A percentile compares a stretch with the other conserved stretches of the same genome.
phyloP scores from a whole-genome alignment of 1,140 invertebrate genomes.

The Eumeta japonica region DNA sequence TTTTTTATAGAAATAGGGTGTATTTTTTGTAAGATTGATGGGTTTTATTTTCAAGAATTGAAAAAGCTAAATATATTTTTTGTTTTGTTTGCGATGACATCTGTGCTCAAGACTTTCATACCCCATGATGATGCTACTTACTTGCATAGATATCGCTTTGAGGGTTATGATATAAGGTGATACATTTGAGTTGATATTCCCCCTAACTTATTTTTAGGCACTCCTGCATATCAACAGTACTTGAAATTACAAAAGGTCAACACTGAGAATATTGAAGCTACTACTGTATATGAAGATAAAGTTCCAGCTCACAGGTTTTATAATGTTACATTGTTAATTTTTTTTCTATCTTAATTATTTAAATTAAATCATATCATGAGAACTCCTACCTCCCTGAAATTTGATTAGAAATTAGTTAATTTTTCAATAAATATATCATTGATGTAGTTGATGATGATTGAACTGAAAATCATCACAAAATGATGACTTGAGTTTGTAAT shows the following conservation, averaged over 20 bases:
- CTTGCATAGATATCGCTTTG: background rate
- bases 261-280: conserved; percentile 47
- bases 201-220: conserved; percentile 25
- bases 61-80: too few relatives aligned
- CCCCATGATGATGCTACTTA: background rate
- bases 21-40: too few relatives aligned
- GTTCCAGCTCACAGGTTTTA: conserved; percentile 41
- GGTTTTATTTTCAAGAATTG: too few relatives aligned
- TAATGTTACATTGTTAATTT: conserved; percentile 2
- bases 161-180: background rate
- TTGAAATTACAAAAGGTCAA: conserved; percentile 48
- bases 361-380: too few relatives aligned
- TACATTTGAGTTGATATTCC: background rate
- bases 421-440: background rate
- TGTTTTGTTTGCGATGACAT: too few relatives aligned
- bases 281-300: conserved; percentile 41
- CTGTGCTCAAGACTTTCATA: background rate
- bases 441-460: background rate
- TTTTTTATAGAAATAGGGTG: too few relatives aligned
- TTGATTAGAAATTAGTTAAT: too few relatives aligned
- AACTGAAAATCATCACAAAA: background rate
- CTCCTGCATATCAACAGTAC: conserved; percentile 51
- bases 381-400: too few relatives aligned
- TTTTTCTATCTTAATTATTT: too few relatives aligned
- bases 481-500: too few relatives aligned